Evolutionary conservation across 2,797 vertebrate genomes (phyloP), one percentile per base, ranked within the genome.

Genomic region (Pseudochirops cupreus): DNA sequence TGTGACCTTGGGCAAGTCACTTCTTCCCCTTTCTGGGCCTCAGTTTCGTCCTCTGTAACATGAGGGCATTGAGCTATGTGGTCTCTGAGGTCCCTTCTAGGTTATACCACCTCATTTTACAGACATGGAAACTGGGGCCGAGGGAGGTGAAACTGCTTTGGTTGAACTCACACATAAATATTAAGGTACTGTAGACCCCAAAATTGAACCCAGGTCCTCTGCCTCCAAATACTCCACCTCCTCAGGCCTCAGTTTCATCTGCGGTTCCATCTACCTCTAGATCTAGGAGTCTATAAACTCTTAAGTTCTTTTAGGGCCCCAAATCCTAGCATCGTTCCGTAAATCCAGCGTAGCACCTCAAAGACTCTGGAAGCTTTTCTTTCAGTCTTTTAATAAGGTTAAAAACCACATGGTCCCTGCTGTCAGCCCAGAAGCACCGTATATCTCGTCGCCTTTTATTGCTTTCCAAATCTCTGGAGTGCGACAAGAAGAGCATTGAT

Each of bases 361-460:
- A 87, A 87, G 39, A 46, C 67, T 21, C 24, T 24, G 18, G n/a
- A 46, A 24, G 39, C 7, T 82, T 74, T 74, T 39, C n/a, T 67
- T 14, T 82, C 39, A 82, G 39, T 82, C 39, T 82, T 87, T 87
- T 46, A 87, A 87, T 87, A 87, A 87, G 74, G 74, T 26, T 87
- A 24, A 46, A 67, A 87, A 87, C 39, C 74, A 46, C 26, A 31
- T 93, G 39, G 14, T 90, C 89, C 28, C 0, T 95, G 95, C 1
- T 31, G 59, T 56, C 16, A 39, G 28, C 93, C 95, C 94, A 56
- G 97, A 91, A 62, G 90, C 58, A 96, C 46, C 91, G 0, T 94
- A 24, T 31, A 16, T 87, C 29, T 50, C 7, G 46, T 57, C 67
- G 3, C 0, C 21, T 62, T 91, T 94, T 96, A 62, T 57, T 93